A percentile compares a stretch with the other conserved stretches of the same genome.
Evolutionary conservation across 2,113 vertebrate species (phyloP).

Genomic region (Neotragus pygmaeus): DNA sequence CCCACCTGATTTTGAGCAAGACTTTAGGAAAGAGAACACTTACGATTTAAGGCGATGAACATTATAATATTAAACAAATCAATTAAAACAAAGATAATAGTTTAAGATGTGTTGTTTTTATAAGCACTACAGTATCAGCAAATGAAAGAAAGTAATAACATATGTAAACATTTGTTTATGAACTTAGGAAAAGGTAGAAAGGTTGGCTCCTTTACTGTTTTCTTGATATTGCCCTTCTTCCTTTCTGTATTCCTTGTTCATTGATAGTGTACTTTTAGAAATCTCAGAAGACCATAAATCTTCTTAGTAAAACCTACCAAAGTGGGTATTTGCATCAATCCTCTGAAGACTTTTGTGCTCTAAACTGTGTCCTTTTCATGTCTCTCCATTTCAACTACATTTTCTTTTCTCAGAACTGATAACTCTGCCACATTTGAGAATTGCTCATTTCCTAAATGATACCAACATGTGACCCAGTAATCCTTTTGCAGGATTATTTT

Average conservation of each 20-base stretch:
- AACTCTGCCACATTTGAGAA: background rate
- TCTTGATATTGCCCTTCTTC: background rate
- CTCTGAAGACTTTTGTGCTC: background rate
- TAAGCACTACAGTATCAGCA: background rate
- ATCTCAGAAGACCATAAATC: background rate
- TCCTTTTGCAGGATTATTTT: background rate
- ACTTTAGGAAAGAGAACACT: background rate
- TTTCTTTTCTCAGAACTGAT: background rate
- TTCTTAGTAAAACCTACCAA: background rate
- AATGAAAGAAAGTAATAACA: background rate
- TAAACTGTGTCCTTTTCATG: background rate
- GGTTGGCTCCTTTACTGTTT: background rate
- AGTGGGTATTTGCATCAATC: background rate
- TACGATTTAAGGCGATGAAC: fast-evolving
- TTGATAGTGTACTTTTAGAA: background rate
- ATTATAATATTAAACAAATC: background rate
- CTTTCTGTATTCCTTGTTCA: background rate
- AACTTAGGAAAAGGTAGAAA: background rate
- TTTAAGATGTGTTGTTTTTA: background rate
- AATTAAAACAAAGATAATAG: background rate
- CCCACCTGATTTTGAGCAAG: background rate
- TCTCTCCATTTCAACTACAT: background rate
- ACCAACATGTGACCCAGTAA: background rate
- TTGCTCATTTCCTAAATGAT: background rate
- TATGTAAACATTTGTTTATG: background rate